Base-by-base conservation (phyloP, 37 sponge, comb jelly and placozoan species). In the Aplysina aerophoba region DNA sequence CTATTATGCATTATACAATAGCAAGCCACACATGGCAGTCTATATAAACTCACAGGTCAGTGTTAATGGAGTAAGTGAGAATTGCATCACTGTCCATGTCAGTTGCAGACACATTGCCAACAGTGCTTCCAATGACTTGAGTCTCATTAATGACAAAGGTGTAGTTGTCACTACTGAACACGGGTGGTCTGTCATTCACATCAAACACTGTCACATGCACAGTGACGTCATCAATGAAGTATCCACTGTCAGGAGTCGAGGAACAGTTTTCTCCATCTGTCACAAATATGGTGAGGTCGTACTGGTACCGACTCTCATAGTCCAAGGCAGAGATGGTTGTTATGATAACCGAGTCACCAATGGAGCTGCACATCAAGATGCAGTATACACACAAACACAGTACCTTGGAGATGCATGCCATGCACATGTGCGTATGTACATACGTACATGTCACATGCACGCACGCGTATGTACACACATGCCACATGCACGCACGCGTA, bases 31-130 rank as follows among this genome's bases (percentile, higher is more conserved):
- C 8, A 44, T 44, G 3, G 8, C 50, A 8, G 50, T 44, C n/a
- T 11, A 44, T 8, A 44, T 3, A 11, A 3, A 44, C 50, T 44
- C 50, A 44, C 50, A 44, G 8, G 50, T 44, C 50, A 44, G 6
- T 44, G 50, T 44, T 44, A 44, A 44, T 44, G 50, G 50, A 44
- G 25, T 53, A 75, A 24, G 53, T 75, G 2, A 75, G 37, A 36
- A 53, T 50, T 31, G 78, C 44, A 53, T 31, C 31, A 41, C 78
- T 75, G 78, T 75, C 78, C 44, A 20, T 41, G 25, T 75, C 78
- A 19, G 4, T 75, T 24, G 25, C 78, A 75, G 13, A n/a, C 4
- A 75, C 78, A 38, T 2, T 15, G 16, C 78, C 78, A 75, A 75
- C 54, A 16, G 20, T 0, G 21, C 5, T 25, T 25, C 54, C 54